Evolutionary conservation across 2,797 vertebrate species (phyloP).

Genomic region (Chiroxiphia lanceolata): DNA sequence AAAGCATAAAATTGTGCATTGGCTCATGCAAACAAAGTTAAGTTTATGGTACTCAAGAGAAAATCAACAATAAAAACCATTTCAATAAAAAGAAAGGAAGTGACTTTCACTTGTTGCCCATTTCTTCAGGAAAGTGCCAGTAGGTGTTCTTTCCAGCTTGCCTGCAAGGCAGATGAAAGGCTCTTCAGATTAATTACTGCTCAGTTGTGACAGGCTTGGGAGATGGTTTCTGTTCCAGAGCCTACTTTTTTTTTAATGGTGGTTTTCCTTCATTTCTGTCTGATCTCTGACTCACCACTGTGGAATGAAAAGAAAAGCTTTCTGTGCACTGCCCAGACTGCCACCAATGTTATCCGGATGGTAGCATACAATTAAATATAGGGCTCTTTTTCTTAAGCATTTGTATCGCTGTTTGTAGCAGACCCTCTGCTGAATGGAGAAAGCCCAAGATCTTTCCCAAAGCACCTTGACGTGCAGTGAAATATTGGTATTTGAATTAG

Average conservation of each 20-base stretch:
- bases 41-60: neutral
- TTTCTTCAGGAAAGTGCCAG: slow-evolving; percentile 12
- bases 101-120: neutral
- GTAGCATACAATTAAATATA: slow-evolving; percentile 68
- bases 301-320: slow-evolving; percentile 52
- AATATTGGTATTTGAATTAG: slow-evolving; percentile 89
- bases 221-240: neutral
- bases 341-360: slow-evolving; percentile 35
- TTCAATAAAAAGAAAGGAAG: neutral
- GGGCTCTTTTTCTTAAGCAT: neutral
- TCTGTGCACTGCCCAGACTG: neutral
- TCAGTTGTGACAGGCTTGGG: slow-evolving; percentile 6
- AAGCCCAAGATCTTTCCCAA: slow-evolving; percentile 70
- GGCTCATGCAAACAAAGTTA: neutral
- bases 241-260: neutral
- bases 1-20: neutral
- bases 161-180: slow-evolving; percentile 21
- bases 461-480: slow-evolving; percentile 76
- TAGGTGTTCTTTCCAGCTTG: neutral
- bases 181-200: slow-evolving; percentile 55
- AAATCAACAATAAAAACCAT: slow-evolving; percentile 13
- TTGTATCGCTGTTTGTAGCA: slow-evolving; percentile 52
- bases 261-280: slow-evolving; percentile 19
- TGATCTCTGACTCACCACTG: slow-evolving; percentile 55
- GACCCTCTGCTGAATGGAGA: slow-evolving; percentile 61